phyloP scores from a whole-genome alignment of 2,113 vertebrate genomes.

The Lathamus discolor region DNA sequence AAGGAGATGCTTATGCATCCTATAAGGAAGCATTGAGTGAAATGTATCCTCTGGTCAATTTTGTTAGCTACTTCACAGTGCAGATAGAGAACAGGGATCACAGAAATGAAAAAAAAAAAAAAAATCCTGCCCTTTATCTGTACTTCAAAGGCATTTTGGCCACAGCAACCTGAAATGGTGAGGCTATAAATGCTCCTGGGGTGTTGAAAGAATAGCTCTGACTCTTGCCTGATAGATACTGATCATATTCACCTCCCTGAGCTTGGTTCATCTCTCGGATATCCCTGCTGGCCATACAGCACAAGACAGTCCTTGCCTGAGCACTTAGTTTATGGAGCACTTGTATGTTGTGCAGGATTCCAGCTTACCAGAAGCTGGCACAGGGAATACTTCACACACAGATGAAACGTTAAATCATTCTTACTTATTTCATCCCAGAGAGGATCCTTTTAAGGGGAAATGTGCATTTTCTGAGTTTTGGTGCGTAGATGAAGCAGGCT shows the following conservation, averaged over 20 bases:
- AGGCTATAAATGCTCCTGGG: background rate
- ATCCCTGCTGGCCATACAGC: background rate
- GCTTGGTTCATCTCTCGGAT: background rate
- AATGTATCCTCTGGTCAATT: background rate
- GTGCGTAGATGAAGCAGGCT: background rate
- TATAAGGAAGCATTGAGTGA: background rate
- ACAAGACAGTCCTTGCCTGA: background rate
- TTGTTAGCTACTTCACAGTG: background rate
- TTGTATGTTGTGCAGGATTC: background rate
- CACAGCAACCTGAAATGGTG: background rate
- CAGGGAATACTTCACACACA: background rate
- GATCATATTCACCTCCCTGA: background rate
- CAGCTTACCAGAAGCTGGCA: background rate
- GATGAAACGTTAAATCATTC: background rate
- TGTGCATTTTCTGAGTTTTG: background rate
- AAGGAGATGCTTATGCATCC: background rate
- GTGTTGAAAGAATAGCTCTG: background rate
- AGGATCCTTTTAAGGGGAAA: background rate
- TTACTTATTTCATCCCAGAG: background rate
- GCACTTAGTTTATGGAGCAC: background rate
- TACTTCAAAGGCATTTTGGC: background rate
- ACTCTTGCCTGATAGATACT: fast-evolving
- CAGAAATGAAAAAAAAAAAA: background rate
- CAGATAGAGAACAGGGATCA: background rate
- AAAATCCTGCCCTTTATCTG: background rate